Evolutionary conservation across 2,113 vertebrate genomes (phyloP), one percentile per base, ranked within the genome.

Genomic region (Vidua macroura): DNA sequence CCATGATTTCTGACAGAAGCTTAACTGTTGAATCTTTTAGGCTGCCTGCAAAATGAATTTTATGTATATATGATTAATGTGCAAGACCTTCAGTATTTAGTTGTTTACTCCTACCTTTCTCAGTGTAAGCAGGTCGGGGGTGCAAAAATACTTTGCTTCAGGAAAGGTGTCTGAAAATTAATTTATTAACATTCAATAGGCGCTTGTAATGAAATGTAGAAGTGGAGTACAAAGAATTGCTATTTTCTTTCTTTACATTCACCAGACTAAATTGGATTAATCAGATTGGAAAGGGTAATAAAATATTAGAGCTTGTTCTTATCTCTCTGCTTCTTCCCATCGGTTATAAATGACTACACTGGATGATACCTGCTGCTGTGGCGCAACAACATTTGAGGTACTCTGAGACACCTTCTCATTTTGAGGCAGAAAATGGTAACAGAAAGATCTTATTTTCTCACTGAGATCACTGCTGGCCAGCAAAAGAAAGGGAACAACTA

Each of bases 221-320:
- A 86, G 52, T 24, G 21, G 44, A 72, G 31, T 78, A 83, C 68
- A 90, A 93, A 81, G 48, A 88, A 68, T 39, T n/a, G 5, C 17
- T 93, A 31, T 80, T 93, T 93, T 83, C 48, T 74, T 81, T 86
- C 77, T 89, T 92, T 87, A 39, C 46, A 53, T 92, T 91, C 86
- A 63, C 85, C 62, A 86, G n/a, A 84, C 49, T 82, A 89, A 97
- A 91, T 69, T 79, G 46, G 62, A 93, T 84, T 92, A 82, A 95
- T 89, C n/a, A 91, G 58, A 81, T 51, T 39, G n/a, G n/a, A 79
- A 95, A 85, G 7, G 33, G 68, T 70, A 93, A 95, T 84, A 93
- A 92, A 89, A 89, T 91, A 87, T 75, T 79, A 84, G 53, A 91
- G 62, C 66, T 85, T 91, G 18, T 85, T 92, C 81, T 86, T 82